Percentiles rank a stretch among this genome's conserved stretches.
phyloP scores from a whole-genome alignment of 1,140 invertebrate species.

The Heliothis virescens region DNA sequence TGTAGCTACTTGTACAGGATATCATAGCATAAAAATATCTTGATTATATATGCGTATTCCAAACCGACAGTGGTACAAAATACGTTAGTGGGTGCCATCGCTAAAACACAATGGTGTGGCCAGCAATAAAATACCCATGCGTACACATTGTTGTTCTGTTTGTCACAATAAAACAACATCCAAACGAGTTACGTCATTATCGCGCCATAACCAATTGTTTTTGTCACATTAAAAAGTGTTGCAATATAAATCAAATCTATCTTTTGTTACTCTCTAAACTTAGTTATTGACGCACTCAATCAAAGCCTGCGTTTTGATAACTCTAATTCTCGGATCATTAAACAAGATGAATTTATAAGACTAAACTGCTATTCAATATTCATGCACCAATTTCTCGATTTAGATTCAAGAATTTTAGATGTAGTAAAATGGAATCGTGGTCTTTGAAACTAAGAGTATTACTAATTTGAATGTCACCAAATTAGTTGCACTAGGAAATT shows the following conservation, averaged over 20 bases:
- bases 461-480: background rate
- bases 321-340: conserved; percentile 4
- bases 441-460: background rate
- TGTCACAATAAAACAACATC: conserved; percentile 56
- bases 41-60: conserved; percentile 1
- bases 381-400: conserved; percentile 2
- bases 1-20: conserved; percentile 11
- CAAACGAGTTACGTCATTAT: conserved; percentile 48
- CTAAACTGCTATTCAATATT: conserved; percentile 11
- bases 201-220: conserved; percentile 45
- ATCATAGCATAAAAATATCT: conserved; percentile 15
- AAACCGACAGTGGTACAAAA: too few species aligned
- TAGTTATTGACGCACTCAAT: background rate
- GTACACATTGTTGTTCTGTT: conserved; percentile 51
- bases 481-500: conserved; percentile 14
- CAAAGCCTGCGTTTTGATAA: background rate
- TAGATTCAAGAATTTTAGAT: background rate
- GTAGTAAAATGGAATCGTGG: background rate
- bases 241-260: conserved; percentile 23
- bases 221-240: conserved; percentile 22
- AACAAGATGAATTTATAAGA: conserved; percentile 23
- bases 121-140: conserved; percentile 55
- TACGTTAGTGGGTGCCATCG: conserved; percentile 10
- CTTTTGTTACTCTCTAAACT: conserved; percentile 32
- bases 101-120: conserved; percentile 53